Base-by-base conservation (phyloP, 2,888 invertebrate genomes). In the Athripsodes cinereus region DNA sequence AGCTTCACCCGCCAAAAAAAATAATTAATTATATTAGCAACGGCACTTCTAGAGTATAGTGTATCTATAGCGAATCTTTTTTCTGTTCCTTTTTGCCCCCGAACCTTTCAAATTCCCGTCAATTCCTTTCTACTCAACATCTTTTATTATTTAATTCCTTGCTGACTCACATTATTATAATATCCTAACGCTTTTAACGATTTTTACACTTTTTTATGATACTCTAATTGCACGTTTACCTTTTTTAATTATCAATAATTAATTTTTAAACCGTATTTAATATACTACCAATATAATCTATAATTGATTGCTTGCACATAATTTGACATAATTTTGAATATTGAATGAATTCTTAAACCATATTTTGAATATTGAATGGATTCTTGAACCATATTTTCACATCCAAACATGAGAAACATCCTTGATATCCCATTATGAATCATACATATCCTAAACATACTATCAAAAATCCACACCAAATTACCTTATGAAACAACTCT, bases 41-140 rank as follows among this genome's bases (percentile, higher is more conserved):
- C 16, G 40, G 40, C 40, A 40, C 40, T n/a, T 31, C 11, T 40
- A 40, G 40, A 40, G 13, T 8, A 56, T 60, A 60, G 60, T 53
- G 56, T 60, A 56, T 57, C 58, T 55, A 61, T 62, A 59, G 57
- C 58, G 50, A 52, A 19, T 57, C 62, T 53, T 56, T 46, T 58
- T 57, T 60, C 52, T 50, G 40, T 13, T 49, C 60, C 55, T 31
- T 22, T 59, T 53, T 54, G 53, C 55, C 53, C 35, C 50, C 53
- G 59, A 11, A 46, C 60, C 40, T n/a, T n/a, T n/a, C 40, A 40
- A 40, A 40, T 31, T 48, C 40, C 62, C 53, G 57, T 59, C 59
- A 62, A 57, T 54, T 57, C 55, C 44, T 50, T 8, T n/a, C 50
- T 44, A 53, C 54, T 61, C 48, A 20, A 2, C 19, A 2, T 5